Base-by-base conservation (phyloP, 2,888 invertebrate species). In the Eubasilissa splendida region DNA sequence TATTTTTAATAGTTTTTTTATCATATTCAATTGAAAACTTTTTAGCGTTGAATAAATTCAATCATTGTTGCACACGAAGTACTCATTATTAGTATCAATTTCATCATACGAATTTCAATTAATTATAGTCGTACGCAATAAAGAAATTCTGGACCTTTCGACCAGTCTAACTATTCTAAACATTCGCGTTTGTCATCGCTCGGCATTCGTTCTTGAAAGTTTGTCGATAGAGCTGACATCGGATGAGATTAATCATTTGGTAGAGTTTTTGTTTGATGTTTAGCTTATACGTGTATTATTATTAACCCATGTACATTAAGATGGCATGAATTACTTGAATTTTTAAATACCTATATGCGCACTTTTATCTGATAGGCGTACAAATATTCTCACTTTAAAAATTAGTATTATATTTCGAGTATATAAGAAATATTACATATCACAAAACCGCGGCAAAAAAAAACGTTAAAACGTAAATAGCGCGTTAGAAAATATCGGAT, bases 131-230 rank as follows among this genome's bases (percentile, higher is more conserved):
- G 66, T 66, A 8, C 12, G 42, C 14, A 3, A 33, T 68, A 50
- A 52, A 68, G 68, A 50, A 68, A 68, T n/a, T 9, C 9, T 14
- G 9, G 31, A 33, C 70, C 70, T 70, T 5, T 70, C 53, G 11
- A 54, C 22, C 8, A 53, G n/a, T 10, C 58, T 53, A 70, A 70
- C 22, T n/a, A 70, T 70, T n/a, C 4, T 11, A 70, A 53, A 70
- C 31, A 70, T 54, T 31, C 53, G 54, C 53, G 22, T 70, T 70
- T 54, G 53, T 70, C 70, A 70, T 31, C 10, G 11, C 11, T 11
- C 3, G 54, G 14, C 33, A 14, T 70, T 54, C 54, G 70, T 54
- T 53, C 70, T 70, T 70, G 70, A 54, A 54, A 70, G 70, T 70
- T 70, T 54, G 22, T 14, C 70, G 70, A 31, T 70, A 54, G 22